Base-by-base conservation (phyloP, 2,113 vertebrate genomes). In the Ophthalmolycus amberensis region DNA sequence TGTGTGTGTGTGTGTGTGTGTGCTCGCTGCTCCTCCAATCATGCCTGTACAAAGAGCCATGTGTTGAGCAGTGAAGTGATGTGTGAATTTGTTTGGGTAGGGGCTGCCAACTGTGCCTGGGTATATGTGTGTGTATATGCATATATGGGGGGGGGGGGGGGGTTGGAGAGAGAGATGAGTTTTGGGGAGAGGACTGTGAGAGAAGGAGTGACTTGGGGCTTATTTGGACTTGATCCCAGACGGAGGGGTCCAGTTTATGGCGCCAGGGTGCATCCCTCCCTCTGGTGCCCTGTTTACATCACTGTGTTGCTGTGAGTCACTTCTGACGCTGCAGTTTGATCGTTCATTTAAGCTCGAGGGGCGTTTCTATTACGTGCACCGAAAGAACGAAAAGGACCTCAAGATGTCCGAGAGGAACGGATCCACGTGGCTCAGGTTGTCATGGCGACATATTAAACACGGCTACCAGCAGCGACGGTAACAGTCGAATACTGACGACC, bases 1-100 rank as follows among this genome's bases (percentile, higher is more conserved):
- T 32, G 32, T 34, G 32, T 34, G 32, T 34, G 32, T 34, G 32
- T 34, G 32, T 34, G 32, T 34, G 32, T 34, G 32, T 34, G 32
- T n/a, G n/a, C n/a, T n/a, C n/a, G n/a, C n/a, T n/a, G n/a, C n/a
- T 25, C 85, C 88, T 93, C 90, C 89, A 88, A 83, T 92, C 88
- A 85, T 11, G 76, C 56, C 66, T 70, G 73, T 89, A 95, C 94
- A 95, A 95, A 95, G 94, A 94, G 83, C 88, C 88, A 84, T 92
- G 93, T 95, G 93, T 95, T 91, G 86, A 88, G 75, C 82, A 75
- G 84, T 82, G 88, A 93, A 90, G 91, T 91, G 89, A 92, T 93
- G 91, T 93, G 93, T 91, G 91, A 92, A 91, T 89, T 82, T 92
- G 88, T 93, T 93, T 91, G 84, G 86, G 85, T 85, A 83, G 75